Evolutionary conservation across 1,140 invertebrate species (phyloP), one percentile per base, ranked within the genome.

Genomic region (Zophobas morio): DNA sequence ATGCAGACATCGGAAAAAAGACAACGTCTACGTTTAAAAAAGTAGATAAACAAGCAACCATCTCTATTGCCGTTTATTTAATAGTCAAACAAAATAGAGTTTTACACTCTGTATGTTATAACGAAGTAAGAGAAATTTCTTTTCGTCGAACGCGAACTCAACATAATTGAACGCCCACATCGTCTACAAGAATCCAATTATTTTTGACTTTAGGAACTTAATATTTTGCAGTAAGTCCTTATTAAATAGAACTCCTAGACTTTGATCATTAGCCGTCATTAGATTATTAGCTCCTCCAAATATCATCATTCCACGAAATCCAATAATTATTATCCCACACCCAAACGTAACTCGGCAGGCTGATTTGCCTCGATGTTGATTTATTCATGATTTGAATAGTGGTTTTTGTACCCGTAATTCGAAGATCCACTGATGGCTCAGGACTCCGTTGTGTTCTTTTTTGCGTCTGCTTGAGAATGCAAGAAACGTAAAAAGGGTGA

Each of bases 401-500:
- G 20, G 60, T 66, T 66, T 66, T 66, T 66, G 60, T 66, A 42
- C 36, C 49, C 20, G 60, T 66, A 66, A 66, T 66, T 66, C 60
- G 60, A 66, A 39, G 60, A 66, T 39, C 37, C 37, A 20, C 60
- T 66, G 42, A 66, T 66, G 42, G 60, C n/a, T 39, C 33, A 34
- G 60, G 42, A 40, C 39, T 66, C 8, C 20, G 60, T 63, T 63
- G 8, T 32, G 60, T 37, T 20, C 1, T 66, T 66, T 66, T 66
- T 66, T 66, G 60, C 39, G 60, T 66, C 60, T 66, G 60, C 60
- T 66, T 66, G 39, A 66, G 60, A 66, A 66, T 66, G 60, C 60
- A 66, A 66, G 60, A 66, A 66, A 66, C 60, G 60, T 66, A 72
- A 72, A 72, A 72, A 72, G 70, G 70, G 70, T 72, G 46, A 54